These are phyloP conservation scores for Agrypnia vestita DNA, from an alignment of 1,140 invertebrate genomes.

Conservation along the genomic window DNA sequence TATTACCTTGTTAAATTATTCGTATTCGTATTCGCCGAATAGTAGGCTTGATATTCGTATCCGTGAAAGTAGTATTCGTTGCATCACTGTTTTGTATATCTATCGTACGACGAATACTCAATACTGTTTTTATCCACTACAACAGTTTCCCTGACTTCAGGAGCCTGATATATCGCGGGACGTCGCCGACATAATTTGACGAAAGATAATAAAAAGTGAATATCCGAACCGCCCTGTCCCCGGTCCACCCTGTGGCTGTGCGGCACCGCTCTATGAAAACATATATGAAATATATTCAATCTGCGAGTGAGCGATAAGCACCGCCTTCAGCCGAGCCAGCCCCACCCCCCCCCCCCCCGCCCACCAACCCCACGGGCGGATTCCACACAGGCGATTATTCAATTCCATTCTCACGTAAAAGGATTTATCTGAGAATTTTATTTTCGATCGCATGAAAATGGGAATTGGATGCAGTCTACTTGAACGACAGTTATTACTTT, in stretches of 20 bases:
- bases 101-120: too few relatives aligned
- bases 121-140: too few relatives aligned
- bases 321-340: slow-evolving; percentile 51
- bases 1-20: too few relatives aligned
- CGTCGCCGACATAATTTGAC: too few relatives aligned
- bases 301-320: slow-evolving; percentile 62
- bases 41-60: too few relatives aligned
- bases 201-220: too few relatives aligned
- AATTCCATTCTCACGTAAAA: slow-evolving; percentile 47
- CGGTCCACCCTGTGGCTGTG: slow-evolving; percentile 40
- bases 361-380: slow-evolving; percentile 13
- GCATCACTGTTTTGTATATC: too few relatives aligned
- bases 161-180: too few relatives aligned
- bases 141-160: too few relatives aligned
- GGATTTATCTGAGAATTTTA: slow-evolving; percentile 45
- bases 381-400: slow-evolving; percentile 41
- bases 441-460: slow-evolving; percentile 42
- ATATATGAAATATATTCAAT: slow-evolving; percentile 62
- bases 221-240: not conserved
- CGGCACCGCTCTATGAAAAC: slow-evolving; percentile 55
- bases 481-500: slow-evolving; percentile 37
- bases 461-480: slow-evolving; percentile 43
- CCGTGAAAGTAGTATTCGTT: too few relatives aligned
- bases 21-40: too few relatives aligned
- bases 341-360: slow-evolving; percentile 28